phyloP scores from a whole-genome alignment of 2,113 vertebrate species.

The Crotophaga sulcirostris region DNA sequence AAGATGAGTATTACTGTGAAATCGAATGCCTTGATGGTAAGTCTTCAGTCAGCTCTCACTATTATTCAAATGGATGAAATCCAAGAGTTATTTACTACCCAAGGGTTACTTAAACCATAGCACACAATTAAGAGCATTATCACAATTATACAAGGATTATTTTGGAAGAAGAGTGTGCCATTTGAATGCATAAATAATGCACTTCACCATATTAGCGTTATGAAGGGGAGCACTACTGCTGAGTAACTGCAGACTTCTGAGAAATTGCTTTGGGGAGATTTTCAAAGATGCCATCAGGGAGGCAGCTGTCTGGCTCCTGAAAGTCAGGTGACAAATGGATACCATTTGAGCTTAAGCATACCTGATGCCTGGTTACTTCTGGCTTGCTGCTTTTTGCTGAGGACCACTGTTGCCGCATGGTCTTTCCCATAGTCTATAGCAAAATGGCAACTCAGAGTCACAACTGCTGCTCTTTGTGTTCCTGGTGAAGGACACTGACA shows the following conservation, averaged over 20 bases:
- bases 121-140: neutral
- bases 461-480: neutral
- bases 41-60: neutral
- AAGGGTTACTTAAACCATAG: constrained; percentile 3
- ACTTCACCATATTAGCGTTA: neutral
- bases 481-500: neutral
- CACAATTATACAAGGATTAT: neutral
- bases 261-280: constrained; percentile 6
- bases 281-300: neutral
- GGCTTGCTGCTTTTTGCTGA: neutral
- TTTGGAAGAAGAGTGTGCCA: constrained; percentile 4
- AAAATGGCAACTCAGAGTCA: neutral
- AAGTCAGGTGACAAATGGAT: neutral
- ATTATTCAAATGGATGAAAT: constrained; percentile 5
- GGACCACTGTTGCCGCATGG: fast-evolving
- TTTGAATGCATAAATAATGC: constrained; percentile 56
- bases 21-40: neutral
- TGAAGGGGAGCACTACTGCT: neutral
- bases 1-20: neutral
- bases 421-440: neutral
- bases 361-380: neutral
- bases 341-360: neutral
- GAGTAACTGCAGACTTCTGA: constrained; percentile 8
- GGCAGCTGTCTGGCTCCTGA: neutral
- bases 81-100: constrained; percentile 9